phyloP scores from a whole-genome alignment of 2,888 invertebrate species.

The Ceramica pisi region DNA sequence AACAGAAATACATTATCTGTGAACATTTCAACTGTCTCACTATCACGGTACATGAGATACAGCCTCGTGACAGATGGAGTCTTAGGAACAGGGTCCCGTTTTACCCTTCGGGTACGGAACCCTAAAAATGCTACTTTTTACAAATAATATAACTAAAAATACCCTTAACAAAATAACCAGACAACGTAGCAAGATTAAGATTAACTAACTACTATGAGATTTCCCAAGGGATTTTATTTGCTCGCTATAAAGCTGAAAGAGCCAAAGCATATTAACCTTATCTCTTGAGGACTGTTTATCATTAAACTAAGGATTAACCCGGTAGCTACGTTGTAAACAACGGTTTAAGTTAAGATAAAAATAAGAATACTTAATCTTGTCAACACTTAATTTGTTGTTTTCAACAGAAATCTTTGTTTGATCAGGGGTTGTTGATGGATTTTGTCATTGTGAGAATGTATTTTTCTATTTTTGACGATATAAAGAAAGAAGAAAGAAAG shows the following conservation, averaged over 20 bases:
- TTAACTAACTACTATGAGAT: constrained; percentile 58
- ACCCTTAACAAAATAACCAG: constrained; percentile 25
- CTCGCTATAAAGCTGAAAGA: constrained; percentile 56
- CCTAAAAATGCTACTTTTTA: too few relatives aligned
- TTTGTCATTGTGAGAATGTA: not conserved
- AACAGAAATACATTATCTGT: too few relatives aligned
- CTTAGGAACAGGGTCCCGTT: too few relatives aligned
- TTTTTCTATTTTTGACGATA: too few relatives aligned
- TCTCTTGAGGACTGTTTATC: constrained; percentile 59
- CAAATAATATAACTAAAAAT: not conserved
- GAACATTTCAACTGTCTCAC: too few relatives aligned
- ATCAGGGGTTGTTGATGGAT: not conserved
- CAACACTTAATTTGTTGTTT: constrained; percentile 4
- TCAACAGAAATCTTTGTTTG: not conserved
- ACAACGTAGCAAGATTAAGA: constrained; percentile 46
- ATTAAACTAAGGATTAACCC: constrained; percentile 53
- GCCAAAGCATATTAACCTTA: constrained; percentile 56
- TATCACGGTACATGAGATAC: too few relatives aligned
- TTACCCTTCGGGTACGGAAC: too few relatives aligned
- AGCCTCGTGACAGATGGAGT: too few relatives aligned
- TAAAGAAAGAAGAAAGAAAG: too few relatives aligned
- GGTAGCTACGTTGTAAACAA: constrained; percentile 41
- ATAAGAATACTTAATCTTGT: constrained; percentile 21
- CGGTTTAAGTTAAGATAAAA: constrained; percentile 22
- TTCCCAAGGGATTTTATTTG: constrained; percentile 55